These are phyloP conservation scores for Chondrilla cf. caribensis DNA, from an alignment of 37 sponge, comb jelly and placozoan species.

Conservation along the genomic window DNA sequence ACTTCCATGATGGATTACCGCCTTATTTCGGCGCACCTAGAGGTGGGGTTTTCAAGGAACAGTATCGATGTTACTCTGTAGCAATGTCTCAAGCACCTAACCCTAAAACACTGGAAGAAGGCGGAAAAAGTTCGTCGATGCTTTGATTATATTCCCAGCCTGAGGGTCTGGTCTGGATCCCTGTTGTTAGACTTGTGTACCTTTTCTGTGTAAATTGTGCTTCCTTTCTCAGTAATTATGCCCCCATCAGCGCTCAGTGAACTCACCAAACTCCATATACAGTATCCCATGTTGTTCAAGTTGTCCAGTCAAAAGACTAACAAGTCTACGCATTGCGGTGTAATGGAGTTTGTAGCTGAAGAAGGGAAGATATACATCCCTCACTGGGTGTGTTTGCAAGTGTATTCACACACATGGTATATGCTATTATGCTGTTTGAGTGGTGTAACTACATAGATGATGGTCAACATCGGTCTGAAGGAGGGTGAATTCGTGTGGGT, in stretches of 20 bases:
- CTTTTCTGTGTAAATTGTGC: not conserved
- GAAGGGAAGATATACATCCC: conserved; percentile 94
- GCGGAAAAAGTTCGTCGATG: conserved; percentile 75
- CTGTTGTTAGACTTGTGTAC: not conserved
- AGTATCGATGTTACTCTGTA: conserved; percentile 72
- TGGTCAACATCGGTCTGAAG: conserved; percentile 64
- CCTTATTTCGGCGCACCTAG: conserved; percentile 21
- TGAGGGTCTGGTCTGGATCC: too few species aligned
- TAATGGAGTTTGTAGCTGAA: conserved; percentile 96
- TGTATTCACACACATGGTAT: too few species aligned
- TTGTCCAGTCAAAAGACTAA: conserved; percentile 43
- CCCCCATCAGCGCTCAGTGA: conserved; percentile 95
- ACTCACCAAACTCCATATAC: conserved; percentile 73
- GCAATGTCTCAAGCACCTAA: conserved; percentile 53
- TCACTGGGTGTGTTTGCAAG: conserved; percentile 85
- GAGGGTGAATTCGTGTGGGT: conserved; percentile 79
- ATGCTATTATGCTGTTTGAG: too few species aligned
- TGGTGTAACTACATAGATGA: conserved; percentile 80
- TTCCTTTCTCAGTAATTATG: conserved; percentile 72
- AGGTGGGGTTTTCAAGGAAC: conserved; percentile 41
- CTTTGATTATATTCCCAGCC: not conserved
- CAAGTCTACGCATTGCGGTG: conserved; percentile 83
- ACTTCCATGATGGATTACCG: conserved; percentile 22
- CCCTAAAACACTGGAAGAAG: conserved; percentile 72
- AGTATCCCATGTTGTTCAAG: conserved; percentile 96